Percentiles rank a stretch among this genome's conserved stretches.
phyloP scores from a whole-genome alignment of 2,888 invertebrate genomes.

The Cryptus armator region DNA sequence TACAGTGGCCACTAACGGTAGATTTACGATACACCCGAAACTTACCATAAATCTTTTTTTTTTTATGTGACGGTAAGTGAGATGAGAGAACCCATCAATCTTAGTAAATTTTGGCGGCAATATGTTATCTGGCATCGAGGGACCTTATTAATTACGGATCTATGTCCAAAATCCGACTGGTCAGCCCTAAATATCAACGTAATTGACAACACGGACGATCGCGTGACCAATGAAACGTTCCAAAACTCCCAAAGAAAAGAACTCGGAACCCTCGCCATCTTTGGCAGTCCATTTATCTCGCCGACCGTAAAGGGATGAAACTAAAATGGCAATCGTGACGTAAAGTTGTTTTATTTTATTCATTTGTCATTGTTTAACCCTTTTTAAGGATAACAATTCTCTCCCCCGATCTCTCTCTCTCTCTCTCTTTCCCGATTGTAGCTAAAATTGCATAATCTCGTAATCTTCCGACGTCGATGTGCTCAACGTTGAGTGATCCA shows the following conservation, averaged over 20 bases:
- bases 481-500: too few relatives aligned
- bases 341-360: not conserved
- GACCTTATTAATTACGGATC: not conserved
- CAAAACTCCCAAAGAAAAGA: not conserved
- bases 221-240: not conserved
- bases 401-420: too few relatives aligned
- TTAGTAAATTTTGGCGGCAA: not conserved
- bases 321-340: not conserved
- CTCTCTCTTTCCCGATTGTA: too few relatives aligned
- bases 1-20: too few relatives aligned
- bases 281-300: not conserved
- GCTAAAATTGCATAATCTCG: too few relatives aligned
- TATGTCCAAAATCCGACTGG: not conserved
- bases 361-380: not conserved
- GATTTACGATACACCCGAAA: not conserved
- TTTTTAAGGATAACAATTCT: too few relatives aligned
- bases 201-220: conserved; percentile 1
- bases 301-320: not conserved
- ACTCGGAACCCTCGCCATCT: not conserved
- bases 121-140: not conserved
- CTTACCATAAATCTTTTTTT: not conserved
- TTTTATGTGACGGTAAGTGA: not conserved
- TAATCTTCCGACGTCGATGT: too few relatives aligned
- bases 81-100: not conserved
- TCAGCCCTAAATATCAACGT: not conserved